phyloP scores from a whole-genome alignment of 2,797 vertebrate genomes.

The Hafferia zeledoni region DNA sequence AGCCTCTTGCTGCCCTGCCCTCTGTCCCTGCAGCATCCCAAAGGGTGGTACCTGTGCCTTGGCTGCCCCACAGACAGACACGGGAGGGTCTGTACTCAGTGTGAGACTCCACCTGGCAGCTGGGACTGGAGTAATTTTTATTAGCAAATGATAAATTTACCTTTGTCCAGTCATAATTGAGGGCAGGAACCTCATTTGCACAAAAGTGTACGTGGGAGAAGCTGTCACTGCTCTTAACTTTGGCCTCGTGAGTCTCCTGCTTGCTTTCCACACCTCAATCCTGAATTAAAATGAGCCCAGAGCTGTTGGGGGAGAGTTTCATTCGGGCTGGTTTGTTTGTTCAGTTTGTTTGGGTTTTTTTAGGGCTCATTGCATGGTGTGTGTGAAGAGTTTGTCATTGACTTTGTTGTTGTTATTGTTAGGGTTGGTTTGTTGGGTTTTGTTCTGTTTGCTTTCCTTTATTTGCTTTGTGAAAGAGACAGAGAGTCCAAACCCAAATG shows the following conservation, averaged over 20 bases:
- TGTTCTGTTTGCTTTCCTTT: not conserved
- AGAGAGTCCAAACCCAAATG: conserved; percentile 45
- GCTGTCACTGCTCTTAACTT: not conserved
- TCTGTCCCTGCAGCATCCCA: accelerated
- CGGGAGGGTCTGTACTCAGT: not conserved
- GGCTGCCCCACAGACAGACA: not conserved
- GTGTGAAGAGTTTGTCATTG: conserved; percentile 7
- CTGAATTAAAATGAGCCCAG: not conserved
- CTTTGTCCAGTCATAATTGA: not conserved
- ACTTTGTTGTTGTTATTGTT: conserved; percentile 21
- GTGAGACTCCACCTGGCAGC: not conserved
- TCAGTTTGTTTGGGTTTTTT: not conserved
- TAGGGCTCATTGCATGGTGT: not conserved
- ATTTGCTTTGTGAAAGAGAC: conserved; percentile 48
- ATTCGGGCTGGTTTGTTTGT: not conserved
- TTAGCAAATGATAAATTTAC: not conserved
- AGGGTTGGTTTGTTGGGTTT: not conserved
- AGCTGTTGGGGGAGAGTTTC: not conserved
- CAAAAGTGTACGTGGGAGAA: not conserved
- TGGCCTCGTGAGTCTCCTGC: not conserved
- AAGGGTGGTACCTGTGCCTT: not conserved
- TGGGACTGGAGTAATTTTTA: not conserved
- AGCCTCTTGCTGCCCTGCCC: not conserved
- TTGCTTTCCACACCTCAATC: not conserved
- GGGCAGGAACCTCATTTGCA: not conserved